These are phyloP conservation scores for Psilopogon haemacephalus DNA, from an alignment of 2,113 vertebrate genomes.

Conservation along the genomic window DNA sequence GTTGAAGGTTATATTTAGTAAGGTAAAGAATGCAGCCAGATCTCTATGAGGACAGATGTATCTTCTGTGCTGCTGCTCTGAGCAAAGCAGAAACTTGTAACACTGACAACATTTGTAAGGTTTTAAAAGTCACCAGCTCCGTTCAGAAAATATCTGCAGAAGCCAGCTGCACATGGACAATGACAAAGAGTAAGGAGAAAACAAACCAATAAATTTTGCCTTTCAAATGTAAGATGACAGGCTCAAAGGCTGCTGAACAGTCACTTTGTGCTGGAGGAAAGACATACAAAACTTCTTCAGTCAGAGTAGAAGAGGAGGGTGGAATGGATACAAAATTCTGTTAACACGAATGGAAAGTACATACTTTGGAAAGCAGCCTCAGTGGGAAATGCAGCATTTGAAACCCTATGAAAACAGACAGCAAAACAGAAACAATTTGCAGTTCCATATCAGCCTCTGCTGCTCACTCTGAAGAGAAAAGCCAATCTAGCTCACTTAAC, in stretches of 20 bases:
- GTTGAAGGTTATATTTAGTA: not conserved
- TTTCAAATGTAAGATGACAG: slow-evolving; percentile 49
- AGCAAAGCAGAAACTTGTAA: slow-evolving; percentile 6
- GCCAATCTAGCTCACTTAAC: not conserved
- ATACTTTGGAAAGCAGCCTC: not conserved
- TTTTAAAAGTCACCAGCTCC: slow-evolving; percentile 38
- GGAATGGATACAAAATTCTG: not conserved
- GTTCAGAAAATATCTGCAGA: slow-evolving; percentile 61
- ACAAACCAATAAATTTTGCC: slow-evolving; percentile 40
- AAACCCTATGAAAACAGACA: not conserved
- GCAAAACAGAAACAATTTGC: not conserved
- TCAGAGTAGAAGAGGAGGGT: not conserved
- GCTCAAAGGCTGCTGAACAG: slow-evolving; percentile 39
- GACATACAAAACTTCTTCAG: not conserved
- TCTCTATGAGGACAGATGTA: not conserved
- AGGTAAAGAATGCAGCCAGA: not conserved
- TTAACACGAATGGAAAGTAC: not conserved
- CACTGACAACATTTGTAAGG: slow-evolving; percentile 19
- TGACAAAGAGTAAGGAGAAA: slow-evolving; percentile 50
- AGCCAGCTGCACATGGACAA: slow-evolving; percentile 46
- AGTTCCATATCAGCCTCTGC: not conserved
- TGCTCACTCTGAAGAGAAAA: not conserved
- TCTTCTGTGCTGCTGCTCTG: not conserved
- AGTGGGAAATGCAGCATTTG: not conserved
- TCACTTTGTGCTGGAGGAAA: not conserved